Evolutionary conservation across 2,888 invertebrate genomes (phyloP).

Genomic region (Machimus atricapillus): DNA sequence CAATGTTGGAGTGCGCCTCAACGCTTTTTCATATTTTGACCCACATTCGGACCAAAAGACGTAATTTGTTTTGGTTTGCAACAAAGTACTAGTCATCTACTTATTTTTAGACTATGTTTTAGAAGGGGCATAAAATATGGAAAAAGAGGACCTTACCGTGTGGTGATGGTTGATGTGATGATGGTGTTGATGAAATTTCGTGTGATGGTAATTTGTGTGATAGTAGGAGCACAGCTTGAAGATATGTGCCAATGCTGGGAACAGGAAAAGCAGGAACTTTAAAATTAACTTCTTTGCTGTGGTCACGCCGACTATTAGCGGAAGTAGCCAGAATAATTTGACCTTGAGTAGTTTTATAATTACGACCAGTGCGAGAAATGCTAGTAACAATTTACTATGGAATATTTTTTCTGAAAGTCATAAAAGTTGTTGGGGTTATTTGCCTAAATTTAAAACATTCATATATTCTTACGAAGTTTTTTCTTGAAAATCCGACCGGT

Average conservation of each 20-base stretch:
- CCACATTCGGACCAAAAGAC: neutral
- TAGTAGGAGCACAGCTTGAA: slow-evolving; percentile 87
- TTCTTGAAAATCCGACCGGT: slow-evolving; percentile 69
- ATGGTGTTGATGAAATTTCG: slow-evolving; percentile 83
- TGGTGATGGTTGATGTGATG: slow-evolving; percentile 82
- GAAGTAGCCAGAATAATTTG: slow-evolving; percentile 80
- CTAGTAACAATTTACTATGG: slow-evolving; percentile 75
- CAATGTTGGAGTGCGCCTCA: neutral
- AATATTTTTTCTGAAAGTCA: slow-evolving; percentile 76
- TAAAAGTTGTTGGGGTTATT: neutral
- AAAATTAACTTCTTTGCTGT: slow-evolving; percentile 85
- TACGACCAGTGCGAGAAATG: slow-evolving; percentile 77
- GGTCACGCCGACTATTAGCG: slow-evolving; percentile 78
- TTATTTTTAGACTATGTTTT: neutral
- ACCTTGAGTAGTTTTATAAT: slow-evolving; percentile 81
- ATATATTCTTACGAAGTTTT: slow-evolving; percentile 58
- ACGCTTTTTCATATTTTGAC: slow-evolving; percentile 2
- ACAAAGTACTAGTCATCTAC: neutral
- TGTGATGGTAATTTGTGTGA: slow-evolving; percentile 74
- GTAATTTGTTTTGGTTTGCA: slow-evolving; percentile 1
- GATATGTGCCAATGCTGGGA: slow-evolving; percentile 81
- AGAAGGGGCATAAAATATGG: neutral
- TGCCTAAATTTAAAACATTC: neutral
- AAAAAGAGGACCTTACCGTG: slow-evolving; percentile 61
- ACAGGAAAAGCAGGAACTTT: slow-evolving; percentile 80